These are phyloP conservation scores for Drosophila falleni DNA, from an alignment of 2,888 invertebrate species.

Conservation along the genomic window DNA sequence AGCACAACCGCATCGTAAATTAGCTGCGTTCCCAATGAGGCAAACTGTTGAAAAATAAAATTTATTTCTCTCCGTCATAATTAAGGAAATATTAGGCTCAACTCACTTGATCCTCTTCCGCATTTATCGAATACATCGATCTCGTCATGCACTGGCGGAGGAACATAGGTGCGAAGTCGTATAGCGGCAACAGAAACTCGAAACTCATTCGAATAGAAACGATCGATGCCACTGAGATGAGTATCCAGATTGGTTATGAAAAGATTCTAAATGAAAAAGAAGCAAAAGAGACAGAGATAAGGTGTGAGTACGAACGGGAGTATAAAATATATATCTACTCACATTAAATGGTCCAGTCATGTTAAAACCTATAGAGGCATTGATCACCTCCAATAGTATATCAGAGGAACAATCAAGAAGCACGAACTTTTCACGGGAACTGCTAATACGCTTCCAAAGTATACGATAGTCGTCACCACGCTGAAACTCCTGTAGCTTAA, in stretches of 20 bases:
- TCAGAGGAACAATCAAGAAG: slow-evolving; percentile 91
- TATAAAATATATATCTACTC: neutral
- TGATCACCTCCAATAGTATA: slow-evolving; percentile 88
- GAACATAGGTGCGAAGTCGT: slow-evolving; percentile 71
- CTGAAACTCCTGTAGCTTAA: slow-evolving; percentile 89
- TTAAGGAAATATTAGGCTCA: neutral
- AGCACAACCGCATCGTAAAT: slow-evolving; percentile 97
- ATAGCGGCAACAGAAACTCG: slow-evolving; percentile 65
- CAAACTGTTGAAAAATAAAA: slow-evolving; percentile 46
- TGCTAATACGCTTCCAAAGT: slow-evolving; percentile 87
- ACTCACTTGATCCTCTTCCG: slow-evolving; percentile 53
- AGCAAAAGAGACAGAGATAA: neutral
- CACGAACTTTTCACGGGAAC: slow-evolving; percentile 90
- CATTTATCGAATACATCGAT: slow-evolving; percentile 71
- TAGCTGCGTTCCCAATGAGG: slow-evolving; percentile 84
- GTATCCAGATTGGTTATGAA: slow-evolving; percentile 86
- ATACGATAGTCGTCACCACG: slow-evolving; percentile 82
- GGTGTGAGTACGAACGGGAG: no score
- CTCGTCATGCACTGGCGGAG: slow-evolving; percentile 74
- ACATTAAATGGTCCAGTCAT: slow-evolving; percentile 84
- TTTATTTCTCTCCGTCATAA: neutral
- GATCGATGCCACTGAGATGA: slow-evolving; percentile 77
- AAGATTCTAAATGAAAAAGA: slow-evolving; percentile 56
- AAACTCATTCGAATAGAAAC: slow-evolving; percentile 73
- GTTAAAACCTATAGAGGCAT: slow-evolving; percentile 83